Base-by-base conservation (phyloP, 2,113 vertebrate genomes). In the Seriola quinqueradiata region DNA sequence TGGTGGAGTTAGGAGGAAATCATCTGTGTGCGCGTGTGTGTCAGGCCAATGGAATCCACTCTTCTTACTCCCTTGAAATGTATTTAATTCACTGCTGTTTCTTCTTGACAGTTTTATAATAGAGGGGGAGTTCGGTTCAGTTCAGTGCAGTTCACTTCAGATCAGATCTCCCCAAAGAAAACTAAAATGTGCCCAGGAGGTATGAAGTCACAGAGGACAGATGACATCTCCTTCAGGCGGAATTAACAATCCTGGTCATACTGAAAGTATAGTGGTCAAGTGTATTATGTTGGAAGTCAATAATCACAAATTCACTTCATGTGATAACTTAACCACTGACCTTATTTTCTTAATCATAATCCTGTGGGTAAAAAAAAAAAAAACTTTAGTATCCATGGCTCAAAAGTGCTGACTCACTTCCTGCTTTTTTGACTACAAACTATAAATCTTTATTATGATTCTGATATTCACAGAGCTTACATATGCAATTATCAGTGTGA, bases 241-340 rank as follows among this genome's bases (percentile, higher is more conserved):
- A 80, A 57, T 83, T 54, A 81, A 66, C 42, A 12, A 9, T 60
- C 54, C 68, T 69, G 14, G 59, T 73, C 65, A 63, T 16, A 13
- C 59, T 80, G 13, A 77, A 75, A 75, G 58, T 36, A 72, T 55
- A 14, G 60, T 70, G 66, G 34, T 71, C 72, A 84, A 59, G 48
- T 34, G 3, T 73, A 84, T 86, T 71, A 68, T 65, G 32, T 64
- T 42, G 25, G 38, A 38, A 80, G 52, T 69, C 67, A 75, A 57
- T 79, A 75, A 83, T 86, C 80, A 81, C 28, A 32, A 78, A 86
- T 86, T 38, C 80, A 78, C 80, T 79, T 81, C 71, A 83, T 66
- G 74, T 40, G 57, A 60, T 81, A 23, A 38, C 59, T 40, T 12
- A 79, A 57, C 48, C 44, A 25, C 32, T 48, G 28, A 72, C 64